phyloP scores from a whole-genome alignment of 2,797 vertebrate species.

The Cossypha caffra region DNA sequence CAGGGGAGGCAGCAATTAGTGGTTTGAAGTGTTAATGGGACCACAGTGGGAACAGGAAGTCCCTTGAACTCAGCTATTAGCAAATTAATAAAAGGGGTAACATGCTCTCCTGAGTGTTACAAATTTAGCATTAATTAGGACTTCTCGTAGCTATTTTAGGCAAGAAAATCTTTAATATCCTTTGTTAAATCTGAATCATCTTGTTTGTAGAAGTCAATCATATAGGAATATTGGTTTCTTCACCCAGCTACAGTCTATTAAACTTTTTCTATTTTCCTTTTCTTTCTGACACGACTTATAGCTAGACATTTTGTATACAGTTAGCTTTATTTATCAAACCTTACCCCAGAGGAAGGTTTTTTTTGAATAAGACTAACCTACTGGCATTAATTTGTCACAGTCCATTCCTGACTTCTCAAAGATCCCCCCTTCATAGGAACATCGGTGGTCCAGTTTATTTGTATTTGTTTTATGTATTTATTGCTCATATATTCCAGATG shows the following conservation, averaged over 20 bases:
- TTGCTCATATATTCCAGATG: not conserved
- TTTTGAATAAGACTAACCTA: not conserved
- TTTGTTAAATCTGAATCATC: conserved; percentile 34
- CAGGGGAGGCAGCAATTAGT: not conserved
- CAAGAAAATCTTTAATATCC: conserved; percentile 19
- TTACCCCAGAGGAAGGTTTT: not conserved
- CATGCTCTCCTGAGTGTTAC: not conserved
- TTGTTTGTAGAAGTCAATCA: conserved; percentile 36
- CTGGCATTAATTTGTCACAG: not conserved
- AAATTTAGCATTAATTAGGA: conserved; percentile 51
- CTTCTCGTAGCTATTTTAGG: conserved; percentile 27
- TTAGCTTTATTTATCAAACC: not conserved
- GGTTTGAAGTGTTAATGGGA: conserved; percentile 26
- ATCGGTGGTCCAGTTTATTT: not conserved
- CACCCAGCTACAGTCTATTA: not conserved
- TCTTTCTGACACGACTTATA: not conserved
- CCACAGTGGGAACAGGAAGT: not conserved
- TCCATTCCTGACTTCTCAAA: not conserved
- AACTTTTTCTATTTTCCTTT: not conserved
- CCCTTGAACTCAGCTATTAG: conserved; percentile 14
- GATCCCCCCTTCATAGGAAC: not conserved
- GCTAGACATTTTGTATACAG: not conserved
- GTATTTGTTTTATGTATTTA: not conserved
- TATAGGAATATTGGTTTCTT: not conserved
- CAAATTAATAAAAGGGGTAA: conserved; percentile 47